phyloP scores from a whole-genome alignment of 2,113 vertebrate genomes.

The Noctilio leporinus region DNA sequence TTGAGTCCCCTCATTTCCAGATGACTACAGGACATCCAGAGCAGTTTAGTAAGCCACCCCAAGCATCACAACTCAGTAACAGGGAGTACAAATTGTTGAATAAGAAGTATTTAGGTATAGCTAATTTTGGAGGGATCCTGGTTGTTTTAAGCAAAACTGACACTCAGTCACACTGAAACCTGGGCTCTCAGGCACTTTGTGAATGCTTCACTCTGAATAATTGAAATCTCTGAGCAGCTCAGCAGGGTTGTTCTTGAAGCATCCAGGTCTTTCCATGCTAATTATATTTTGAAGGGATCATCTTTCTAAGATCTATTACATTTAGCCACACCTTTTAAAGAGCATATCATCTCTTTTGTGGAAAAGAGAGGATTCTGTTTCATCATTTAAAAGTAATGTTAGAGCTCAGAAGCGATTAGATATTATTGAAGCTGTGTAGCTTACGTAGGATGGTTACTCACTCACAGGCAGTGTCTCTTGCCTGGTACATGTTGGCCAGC shows the following conservation, averaged over 20 bases:
- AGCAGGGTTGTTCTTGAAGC: background rate
- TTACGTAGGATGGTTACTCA: accelerated
- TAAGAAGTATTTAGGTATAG: background rate
- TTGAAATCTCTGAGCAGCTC: background rate
- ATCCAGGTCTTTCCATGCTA: background rate
- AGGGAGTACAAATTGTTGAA: background rate
- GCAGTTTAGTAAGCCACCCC: background rate
- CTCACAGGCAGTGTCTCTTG: background rate
- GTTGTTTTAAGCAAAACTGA: background rate
- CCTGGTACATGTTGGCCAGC: too few relatives aligned
- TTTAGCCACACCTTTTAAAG: background rate
- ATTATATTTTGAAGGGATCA: background rate
- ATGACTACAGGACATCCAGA: background rate
- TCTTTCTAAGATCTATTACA: background rate
- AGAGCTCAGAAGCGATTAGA: background rate
- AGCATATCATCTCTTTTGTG: background rate
- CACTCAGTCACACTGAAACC: background rate
- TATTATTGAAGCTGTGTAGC: background rate
- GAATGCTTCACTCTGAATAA: background rate
- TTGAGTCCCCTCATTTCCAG: background rate
- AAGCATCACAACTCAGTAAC: background rate
- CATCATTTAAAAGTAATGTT: background rate
- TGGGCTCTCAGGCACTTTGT: background rate
- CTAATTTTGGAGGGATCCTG: background rate
- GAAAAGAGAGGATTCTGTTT: background rate